Conservation (phyloP, 1,140 invertebrate species). For the Mycetomoellerius zeteki region DNA sequence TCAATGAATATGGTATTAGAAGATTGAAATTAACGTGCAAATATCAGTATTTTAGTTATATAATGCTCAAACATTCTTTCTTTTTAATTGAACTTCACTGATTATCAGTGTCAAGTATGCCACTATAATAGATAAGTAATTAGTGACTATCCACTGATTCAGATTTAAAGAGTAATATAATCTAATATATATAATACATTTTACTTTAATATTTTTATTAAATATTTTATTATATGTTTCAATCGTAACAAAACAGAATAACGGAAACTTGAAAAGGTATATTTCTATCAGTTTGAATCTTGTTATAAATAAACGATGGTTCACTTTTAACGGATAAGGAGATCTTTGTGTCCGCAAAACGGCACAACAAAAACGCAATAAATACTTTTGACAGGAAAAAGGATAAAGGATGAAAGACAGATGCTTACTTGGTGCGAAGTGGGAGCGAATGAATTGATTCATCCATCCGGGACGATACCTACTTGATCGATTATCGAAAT, state of each 20-base stretch:
- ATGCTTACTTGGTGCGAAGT: background rate
- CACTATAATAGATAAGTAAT: too few species aligned
- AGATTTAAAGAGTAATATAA: too few species aligned
- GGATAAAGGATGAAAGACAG: slow-evolving; percentile 31
- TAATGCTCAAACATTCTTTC: too few species aligned
- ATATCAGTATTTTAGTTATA: too few species aligned
- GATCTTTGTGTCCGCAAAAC: slow-evolving; percentile 4
- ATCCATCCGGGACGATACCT: slow-evolving; percentile 14
- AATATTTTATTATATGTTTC: too few species aligned
- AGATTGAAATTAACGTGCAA: too few species aligned
- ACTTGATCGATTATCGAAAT: slow-evolving; percentile 61
- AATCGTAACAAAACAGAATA: background rate
- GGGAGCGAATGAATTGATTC: slow-evolving; percentile 43
- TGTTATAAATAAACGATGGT: background rate
- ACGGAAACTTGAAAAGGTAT: background rate
- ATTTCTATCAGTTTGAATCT: background rate
- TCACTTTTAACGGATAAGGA: background rate
- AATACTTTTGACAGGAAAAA: background rate
- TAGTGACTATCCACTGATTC: too few species aligned
- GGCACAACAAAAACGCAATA: slow-evolving; percentile 7
- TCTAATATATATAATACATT: background rate
- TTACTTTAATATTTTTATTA: background rate
- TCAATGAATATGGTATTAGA: too few species aligned
- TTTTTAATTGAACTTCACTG: too few species aligned
- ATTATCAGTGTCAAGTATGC: too few species aligned